Percentiles rank a stretch among this genome's conserved stretches.
Evolutionary conservation across 1,140 invertebrate genomes (phyloP).

Genomic region (Drosophila teissieri): DNA sequence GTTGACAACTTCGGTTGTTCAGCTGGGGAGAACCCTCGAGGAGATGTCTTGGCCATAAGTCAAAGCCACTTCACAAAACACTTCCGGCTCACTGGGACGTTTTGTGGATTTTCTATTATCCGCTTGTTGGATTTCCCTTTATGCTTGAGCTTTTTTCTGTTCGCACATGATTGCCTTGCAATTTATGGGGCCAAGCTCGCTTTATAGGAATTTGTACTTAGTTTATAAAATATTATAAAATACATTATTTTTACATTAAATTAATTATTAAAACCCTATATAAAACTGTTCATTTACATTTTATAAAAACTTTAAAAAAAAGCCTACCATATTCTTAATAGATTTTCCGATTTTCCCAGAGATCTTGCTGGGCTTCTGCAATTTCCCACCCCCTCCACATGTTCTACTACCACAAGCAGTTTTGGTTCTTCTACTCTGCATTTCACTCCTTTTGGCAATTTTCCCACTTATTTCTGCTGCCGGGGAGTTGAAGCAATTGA

Average conservation of each 20-base stretch:
- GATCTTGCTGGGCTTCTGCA: neutral
- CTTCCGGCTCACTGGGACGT: constrained; percentile 53
- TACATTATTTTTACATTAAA: no score
- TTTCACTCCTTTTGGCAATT: constrained; percentile 39
- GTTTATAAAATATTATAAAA: no score
- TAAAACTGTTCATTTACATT: no score
- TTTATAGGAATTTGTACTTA: no score
- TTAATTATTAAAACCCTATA: no score
- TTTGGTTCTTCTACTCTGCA: constrained; percentile 26
- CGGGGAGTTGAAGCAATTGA: constrained; percentile 47
- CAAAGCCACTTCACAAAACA: constrained; percentile 62
- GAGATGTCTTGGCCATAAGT: constrained; percentile 62
- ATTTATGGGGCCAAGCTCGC: neutral
- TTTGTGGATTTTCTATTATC: constrained; percentile 60
- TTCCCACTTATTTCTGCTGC: neutral
- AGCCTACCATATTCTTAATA: constrained; percentile 4
- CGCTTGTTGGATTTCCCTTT: constrained; percentile 56
- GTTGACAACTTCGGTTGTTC: constrained; percentile 62
- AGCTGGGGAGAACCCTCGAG: constrained; percentile 21
- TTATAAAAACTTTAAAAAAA: no score
- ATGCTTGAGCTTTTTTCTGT: constrained; percentile 20
- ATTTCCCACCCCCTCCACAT: constrained; percentile 24
- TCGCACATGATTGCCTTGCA: neutral
- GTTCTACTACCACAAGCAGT: constrained; percentile 23
- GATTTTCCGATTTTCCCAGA: neutral